Conservation (phyloP, 2,888 invertebrate genomes). For the Cheilosia variabilis region DNA sequence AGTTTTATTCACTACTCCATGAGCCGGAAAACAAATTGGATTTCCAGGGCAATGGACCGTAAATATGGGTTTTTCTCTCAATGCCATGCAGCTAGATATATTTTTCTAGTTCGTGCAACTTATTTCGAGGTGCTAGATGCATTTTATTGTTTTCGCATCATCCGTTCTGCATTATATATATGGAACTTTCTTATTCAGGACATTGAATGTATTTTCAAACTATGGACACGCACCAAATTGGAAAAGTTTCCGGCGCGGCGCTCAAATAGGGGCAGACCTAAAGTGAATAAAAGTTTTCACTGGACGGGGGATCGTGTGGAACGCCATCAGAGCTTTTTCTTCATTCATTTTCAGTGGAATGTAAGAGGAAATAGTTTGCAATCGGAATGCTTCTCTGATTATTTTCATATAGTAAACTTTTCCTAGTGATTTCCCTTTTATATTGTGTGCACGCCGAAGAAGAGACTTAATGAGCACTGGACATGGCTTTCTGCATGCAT, state of each 20-base stretch:
- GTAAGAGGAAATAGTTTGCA: conserved; percentile 9
- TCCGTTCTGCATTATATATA: conserved; percentile 17
- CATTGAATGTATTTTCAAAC: conserved; percentile 51
- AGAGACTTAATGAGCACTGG: too few relatives aligned
- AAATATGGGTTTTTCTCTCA: conserved; percentile 44
- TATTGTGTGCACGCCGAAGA: too few relatives aligned
- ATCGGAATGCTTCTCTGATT: conserved; percentile 22
- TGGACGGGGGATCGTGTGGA: not conserved
- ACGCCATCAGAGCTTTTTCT: not conserved
- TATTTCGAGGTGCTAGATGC: conserved; percentile 36
- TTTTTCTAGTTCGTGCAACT: conserved; percentile 15
- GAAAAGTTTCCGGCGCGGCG: conserved; percentile 56
- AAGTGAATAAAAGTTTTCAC: not conserved
- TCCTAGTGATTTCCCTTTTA: not conserved
- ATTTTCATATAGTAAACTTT: not conserved
- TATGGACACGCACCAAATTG: conserved; percentile 66
- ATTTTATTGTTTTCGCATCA: conserved; percentile 33
- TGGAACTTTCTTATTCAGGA: conserved; percentile 20
- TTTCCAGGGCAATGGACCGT: conserved; percentile 62
- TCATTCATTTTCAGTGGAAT: not conserved
- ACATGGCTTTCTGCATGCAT: too few relatives aligned
- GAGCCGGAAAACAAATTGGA: conserved; percentile 57
- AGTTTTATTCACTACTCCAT: conserved; percentile 52
- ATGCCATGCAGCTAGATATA: not conserved
- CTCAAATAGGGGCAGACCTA: conserved; percentile 19